Evolutionary conservation across 2,113 vertebrate species (phyloP), one percentile per base, ranked within the genome.

Genomic region (Elachura formosa): DNA sequence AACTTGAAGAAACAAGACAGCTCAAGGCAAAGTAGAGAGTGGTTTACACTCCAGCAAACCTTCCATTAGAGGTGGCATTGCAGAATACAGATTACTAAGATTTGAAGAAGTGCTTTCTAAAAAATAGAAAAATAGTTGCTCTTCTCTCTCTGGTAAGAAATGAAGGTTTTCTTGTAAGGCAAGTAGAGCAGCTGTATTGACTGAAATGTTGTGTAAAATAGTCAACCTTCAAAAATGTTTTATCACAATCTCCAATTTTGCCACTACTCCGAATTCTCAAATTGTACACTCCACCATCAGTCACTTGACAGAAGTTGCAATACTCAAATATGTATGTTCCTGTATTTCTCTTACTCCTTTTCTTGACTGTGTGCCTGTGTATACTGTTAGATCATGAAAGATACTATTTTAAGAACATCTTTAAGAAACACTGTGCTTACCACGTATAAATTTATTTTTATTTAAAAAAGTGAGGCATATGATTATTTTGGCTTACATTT

Each of bases 1-100:
- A 96, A 97, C 94, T 89, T 91, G 88, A 97, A 95, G 90, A 97
- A 98, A 97, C 94, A 96, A 97, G 95, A 95, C 88, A 96, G 94
- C 94, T 96, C 73, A 96, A 96, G 97, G 97, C 97, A 96, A 97
- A 96, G 75, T 24, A 91, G 52, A 96, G 93, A 91, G 67, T 90
- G 34, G 93, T 96, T 97, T 94, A 95, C 69, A 96, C 92, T 98
- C 94, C 96, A 96, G 93, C 81, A 96, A 93, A 95, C 92, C 77
- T 82, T 93, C 95, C 96, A 86, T 96, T 97, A 96, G 94, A 83
- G 59, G 79, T 55, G 79, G 72, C 34, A 90, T 97, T 94, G 55
- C 73, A 89, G 96, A 97, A 95, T 96, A 95, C 92, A 97, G 93
- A 97, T 97, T 88, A 95, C 94, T 94, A 94, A 96, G 34, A 90